A percentile compares a stretch with the other conserved stretches of the same genome.
These are phyloP conservation scores for Periplaneta americana DNA, from an alignment of 1,140 invertebrate species.

Conservation along the genomic window DNA sequence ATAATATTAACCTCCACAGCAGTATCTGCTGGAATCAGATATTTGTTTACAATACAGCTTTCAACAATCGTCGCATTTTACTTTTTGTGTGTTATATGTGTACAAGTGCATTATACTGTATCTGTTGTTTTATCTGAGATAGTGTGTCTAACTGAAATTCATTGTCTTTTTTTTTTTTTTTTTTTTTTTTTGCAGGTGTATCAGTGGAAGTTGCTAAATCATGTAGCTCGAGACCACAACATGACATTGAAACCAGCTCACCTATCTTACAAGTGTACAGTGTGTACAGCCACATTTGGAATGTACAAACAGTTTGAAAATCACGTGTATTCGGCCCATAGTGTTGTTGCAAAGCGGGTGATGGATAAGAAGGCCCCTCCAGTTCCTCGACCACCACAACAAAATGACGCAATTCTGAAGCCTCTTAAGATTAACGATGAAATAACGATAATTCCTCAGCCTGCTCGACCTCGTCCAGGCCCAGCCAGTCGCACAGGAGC, in stretches of 20 bases:
- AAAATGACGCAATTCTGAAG: constrained; percentile 65
- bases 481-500: constrained; percentile 16
- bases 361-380: constrained; percentile 62
- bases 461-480: constrained; percentile 50
- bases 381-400: constrained; percentile 28
- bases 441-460: constrained; percentile 88
- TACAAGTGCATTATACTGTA: too few species aligned
- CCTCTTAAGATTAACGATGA: constrained; percentile 81
- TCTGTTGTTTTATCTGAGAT: too few species aligned
- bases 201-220: constrained; percentile 87
- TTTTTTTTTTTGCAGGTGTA: constrained; percentile 69
- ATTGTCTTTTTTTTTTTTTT: too few species aligned
- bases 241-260: constrained; percentile 88
- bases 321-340: constrained; percentile 89
- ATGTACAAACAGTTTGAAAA: constrained; percentile 94
- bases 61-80: too few species aligned
- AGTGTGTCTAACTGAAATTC: too few species aligned
- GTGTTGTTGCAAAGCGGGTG: constrained; percentile 72
- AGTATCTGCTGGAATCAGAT: too few species aligned
- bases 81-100: too few species aligned
- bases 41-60: too few species aligned
- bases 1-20: too few species aligned
- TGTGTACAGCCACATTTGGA: constrained; percentile 88
- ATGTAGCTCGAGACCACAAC: constrained; percentile 84
- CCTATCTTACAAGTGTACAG: constrained; percentile 90